These are phyloP conservation scores for Leptobrachium leishanense DNA, from an alignment of 2,113 vertebrate species.

Conservation along the genomic window DNA sequence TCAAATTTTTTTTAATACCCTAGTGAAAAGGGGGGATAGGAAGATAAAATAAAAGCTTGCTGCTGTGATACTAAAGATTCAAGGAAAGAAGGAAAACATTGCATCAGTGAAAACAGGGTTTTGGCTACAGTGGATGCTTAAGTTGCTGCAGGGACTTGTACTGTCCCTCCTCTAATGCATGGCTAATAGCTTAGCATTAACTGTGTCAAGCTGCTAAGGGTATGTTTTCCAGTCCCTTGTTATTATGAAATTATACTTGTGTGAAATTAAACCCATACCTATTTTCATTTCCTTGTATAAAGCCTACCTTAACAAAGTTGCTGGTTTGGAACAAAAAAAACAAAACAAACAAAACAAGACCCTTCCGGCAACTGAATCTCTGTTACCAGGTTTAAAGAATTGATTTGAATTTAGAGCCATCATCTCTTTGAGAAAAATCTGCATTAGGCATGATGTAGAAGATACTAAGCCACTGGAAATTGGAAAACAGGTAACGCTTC, in stretches of 20 bases:
- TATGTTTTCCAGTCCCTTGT: conserved; percentile 52
- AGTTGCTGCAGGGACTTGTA: conserved; percentile 52
- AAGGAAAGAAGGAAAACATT: conserved; percentile 54
- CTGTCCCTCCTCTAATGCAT: conserved; percentile 57
- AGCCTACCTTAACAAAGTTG: conserved; percentile 31
- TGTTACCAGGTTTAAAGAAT: conserved; percentile 18
- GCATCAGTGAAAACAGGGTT: conserved; percentile 56
- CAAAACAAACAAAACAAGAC: background rate
- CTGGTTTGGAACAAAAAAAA: conserved; percentile 27
- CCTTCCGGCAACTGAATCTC: conserved; percentile 16
- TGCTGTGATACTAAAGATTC: conserved; percentile 59
- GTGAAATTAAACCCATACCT: conserved; percentile 60
- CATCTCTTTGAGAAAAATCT: conserved; percentile 1
- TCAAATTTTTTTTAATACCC: conserved; percentile 67
- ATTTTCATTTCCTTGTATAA: conserved; percentile 4
- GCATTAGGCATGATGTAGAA: conserved; percentile 18
- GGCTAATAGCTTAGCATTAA: conserved; percentile 54
- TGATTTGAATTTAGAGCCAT: conserved; percentile 16
- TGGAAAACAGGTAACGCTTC: conserved; percentile 8
- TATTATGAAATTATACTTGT: conserved; percentile 55
- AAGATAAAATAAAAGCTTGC: conserved; percentile 64
- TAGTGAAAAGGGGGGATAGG: conserved; percentile 58
- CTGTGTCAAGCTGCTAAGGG: conserved; percentile 37
- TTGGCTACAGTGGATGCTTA: conserved; percentile 53
- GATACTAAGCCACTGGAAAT: conserved; percentile 4